Conservation (phyloP, 2,888 invertebrate species). For the Drosophila pseudotalamancana region DNA sequence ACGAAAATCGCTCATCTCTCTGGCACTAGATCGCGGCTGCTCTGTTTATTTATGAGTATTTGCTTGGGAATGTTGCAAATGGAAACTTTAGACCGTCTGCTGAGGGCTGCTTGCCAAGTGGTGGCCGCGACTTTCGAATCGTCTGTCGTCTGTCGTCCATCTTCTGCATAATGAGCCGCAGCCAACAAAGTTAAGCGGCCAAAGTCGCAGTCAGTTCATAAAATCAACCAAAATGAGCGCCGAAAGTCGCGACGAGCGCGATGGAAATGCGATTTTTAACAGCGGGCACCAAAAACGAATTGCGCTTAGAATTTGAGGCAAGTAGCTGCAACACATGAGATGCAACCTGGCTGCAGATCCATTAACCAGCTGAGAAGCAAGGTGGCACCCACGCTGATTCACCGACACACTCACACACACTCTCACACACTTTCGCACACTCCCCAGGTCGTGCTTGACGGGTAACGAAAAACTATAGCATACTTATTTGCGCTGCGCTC, state of each 20-base stretch:
- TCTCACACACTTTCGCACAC: not conserved
- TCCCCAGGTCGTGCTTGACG: not conserved
- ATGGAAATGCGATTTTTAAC: constrained; percentile 47
- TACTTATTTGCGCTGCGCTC: constrained; percentile 45
- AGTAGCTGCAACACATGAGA: constrained; percentile 22
- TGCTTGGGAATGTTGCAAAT: constrained; percentile 63
- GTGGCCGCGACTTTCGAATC: constrained; percentile 35
- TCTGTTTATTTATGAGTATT: constrained; percentile 63
- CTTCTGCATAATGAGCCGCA: constrained; percentile 67
- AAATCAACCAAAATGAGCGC: constrained; percentile 46
- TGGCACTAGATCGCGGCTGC: constrained; percentile 6
- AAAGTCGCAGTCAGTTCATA: constrained; percentile 61
- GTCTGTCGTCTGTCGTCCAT: constrained; percentile 12
- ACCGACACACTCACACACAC: not conserved
- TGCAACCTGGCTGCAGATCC: constrained; percentile 26
- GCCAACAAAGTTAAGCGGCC: constrained; percentile 56
- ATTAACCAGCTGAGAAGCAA: constrained; percentile 37
- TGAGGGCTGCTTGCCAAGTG: constrained; percentile 61
- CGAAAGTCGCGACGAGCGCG: constrained; percentile 39
- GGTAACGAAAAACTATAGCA: constrained; percentile 41
- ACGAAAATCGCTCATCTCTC: not conserved
- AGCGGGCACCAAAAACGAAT: constrained; percentile 1
- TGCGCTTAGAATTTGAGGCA: constrained; percentile 27
- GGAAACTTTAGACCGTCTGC: constrained; percentile 52
- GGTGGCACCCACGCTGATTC: constrained; percentile 23